These are phyloP conservation scores for Chloroceryle amazona DNA, from an alignment of 2,797 vertebrate genomes.

Conservation along the genomic window DNA sequence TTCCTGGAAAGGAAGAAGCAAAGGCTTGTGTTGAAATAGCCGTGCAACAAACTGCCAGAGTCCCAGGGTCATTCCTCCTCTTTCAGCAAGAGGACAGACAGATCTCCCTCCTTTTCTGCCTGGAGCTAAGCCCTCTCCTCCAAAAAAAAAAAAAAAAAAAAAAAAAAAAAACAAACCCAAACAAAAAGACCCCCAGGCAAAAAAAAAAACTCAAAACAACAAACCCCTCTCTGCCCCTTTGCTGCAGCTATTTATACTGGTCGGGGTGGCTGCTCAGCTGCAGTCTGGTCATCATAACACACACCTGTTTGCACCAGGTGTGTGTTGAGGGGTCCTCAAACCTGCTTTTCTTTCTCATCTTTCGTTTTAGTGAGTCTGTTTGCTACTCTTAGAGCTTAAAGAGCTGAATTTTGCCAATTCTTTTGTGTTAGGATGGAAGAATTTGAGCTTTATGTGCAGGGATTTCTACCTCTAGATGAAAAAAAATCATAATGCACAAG, in stretches of 20 bases:
- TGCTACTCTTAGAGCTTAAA: not conserved
- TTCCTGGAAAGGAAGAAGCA: slow-evolving; percentile 50
- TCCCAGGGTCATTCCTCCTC: not conserved
- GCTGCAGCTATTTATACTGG: slow-evolving; percentile 26
- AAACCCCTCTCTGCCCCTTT: not conserved
- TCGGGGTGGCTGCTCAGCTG: slow-evolving; percentile 31
- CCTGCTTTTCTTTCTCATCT: not conserved
- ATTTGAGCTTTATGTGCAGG: not conserved
- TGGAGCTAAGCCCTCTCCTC: rapidly evolving
- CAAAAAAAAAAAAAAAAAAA: not conserved
- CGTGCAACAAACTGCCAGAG: not conserved
- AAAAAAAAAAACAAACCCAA: not conserved
- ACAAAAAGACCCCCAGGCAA: not conserved
- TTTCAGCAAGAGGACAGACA: not conserved
- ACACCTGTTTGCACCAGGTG: not conserved
- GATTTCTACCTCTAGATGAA: not conserved
- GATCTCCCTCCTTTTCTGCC: not conserved
- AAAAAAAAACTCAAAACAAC: not conserved
- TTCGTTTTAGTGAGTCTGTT: not conserved
- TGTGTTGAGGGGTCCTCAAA: not conserved
- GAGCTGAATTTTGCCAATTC: not conserved
- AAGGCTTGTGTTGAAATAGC: not conserved
- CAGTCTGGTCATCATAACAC: slow-evolving; percentile 45
- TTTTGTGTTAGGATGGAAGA: not conserved
- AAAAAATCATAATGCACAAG: rapidly evolving